These are phyloP conservation scores for Diadumene lineata DNA, from an alignment of 92 coral and sea anemone genomes.

Conservation along the genomic window DNA sequence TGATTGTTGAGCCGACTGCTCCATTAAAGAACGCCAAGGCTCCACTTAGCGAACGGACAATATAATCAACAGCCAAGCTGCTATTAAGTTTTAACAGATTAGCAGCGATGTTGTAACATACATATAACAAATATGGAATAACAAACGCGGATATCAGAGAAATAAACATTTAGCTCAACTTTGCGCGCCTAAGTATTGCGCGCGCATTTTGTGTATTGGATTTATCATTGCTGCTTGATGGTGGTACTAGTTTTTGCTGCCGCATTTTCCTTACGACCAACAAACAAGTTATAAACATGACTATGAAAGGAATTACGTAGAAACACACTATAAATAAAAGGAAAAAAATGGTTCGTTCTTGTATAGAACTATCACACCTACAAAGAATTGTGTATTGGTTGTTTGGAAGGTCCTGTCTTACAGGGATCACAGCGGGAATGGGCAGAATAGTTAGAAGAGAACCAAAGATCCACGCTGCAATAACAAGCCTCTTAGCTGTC, in stretches of 20 bases:
- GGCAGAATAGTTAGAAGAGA: not conserved
- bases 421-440: not conserved
- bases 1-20: not conserved
- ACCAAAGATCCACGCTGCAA: not conserved
- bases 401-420: not conserved
- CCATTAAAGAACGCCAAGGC: not conserved
- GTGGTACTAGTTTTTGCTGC: not conserved
- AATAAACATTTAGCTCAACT: not conserved
- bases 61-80: not conserved
- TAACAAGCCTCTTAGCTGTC: not conserved
- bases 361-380: not conserved
- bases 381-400: not conserved
- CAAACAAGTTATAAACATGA: not conserved
- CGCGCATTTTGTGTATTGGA: not conserved
- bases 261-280: not conserved
- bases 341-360: not conserved
- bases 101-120: not conserved
- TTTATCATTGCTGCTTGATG: not conserved
- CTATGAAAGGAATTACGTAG: not conserved
- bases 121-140: not conserved
- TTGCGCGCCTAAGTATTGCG: not conserved
- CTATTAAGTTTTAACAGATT: not conserved
- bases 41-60: not conserved
- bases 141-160: not conserved
- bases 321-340: not conserved